Percentiles rank a stretch among this genome's conserved stretches.
These are phyloP conservation scores for Diorhabda sublineata DNA, from an alignment of 1,140 invertebrate species.

Conservation along the genomic window DNA sequence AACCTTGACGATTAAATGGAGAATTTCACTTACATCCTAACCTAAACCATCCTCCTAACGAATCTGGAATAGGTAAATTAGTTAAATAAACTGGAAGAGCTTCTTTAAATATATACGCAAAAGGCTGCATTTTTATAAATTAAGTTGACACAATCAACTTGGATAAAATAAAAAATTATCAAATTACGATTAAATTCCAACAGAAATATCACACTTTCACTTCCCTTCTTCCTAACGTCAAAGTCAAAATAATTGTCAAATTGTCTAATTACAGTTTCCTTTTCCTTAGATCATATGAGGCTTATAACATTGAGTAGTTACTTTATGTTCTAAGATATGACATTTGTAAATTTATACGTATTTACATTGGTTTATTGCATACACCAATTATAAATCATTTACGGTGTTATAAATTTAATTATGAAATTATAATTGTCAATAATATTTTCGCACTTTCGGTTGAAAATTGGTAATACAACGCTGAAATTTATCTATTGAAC, in stretches of 20 bases:
- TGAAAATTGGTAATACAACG: too few relatives aligned
- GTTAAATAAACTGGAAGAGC: slow-evolving; percentile 73
- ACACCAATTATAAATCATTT: too few relatives aligned
- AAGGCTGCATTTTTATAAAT: slow-evolving; percentile 54
- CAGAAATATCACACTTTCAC: neutral
- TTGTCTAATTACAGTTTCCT: neutral
- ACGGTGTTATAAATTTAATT: too few relatives aligned
- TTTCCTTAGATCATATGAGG: neutral
- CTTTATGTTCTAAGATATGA: too few relatives aligned
- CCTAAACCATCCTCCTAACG: slow-evolving; percentile 73
- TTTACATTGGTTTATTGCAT: too few relatives aligned
- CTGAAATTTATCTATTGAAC: too few relatives aligned
- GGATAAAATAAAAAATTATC: neutral
- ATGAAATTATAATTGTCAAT: too few relatives aligned
- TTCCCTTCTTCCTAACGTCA: neutral
- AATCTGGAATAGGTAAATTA: slow-evolving; percentile 70
- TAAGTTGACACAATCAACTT: neutral
- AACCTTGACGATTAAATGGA: too few relatives aligned
- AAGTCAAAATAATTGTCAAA: neutral
- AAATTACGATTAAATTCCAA: neutral
- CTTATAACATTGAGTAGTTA: neutral
- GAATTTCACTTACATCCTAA: slow-evolving; percentile 58
- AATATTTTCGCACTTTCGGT: too few relatives aligned
- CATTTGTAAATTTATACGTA: too few relatives aligned
- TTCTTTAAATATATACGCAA: slow-evolving; percentile 68